Percentiles rank a stretch among this genome's conserved stretches.
Conservation (phyloP, 2,797 vertebrate species). For the Hemibagrus guttatus region DNA sequence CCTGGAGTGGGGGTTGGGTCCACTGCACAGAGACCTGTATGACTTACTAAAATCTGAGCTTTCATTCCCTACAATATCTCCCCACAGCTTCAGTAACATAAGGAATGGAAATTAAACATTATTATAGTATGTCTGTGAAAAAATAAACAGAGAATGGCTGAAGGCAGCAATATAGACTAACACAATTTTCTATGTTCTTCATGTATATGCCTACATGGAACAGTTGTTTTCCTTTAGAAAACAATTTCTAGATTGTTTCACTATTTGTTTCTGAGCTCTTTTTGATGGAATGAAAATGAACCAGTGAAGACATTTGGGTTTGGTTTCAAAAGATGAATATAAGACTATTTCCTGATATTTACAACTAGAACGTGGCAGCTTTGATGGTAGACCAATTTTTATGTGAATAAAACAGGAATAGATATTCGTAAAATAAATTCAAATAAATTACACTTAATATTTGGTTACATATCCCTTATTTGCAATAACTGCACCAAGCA, state of each 20-base stretch:
- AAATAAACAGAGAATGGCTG: background rate
- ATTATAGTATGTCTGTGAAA: conserved; percentile 28
- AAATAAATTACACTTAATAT: background rate
- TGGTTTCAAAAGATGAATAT: too few species aligned
- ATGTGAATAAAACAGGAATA: too few species aligned
- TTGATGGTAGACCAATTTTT: too few species aligned
- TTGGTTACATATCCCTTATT: background rate
- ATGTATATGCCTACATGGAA: background rate
- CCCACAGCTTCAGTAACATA: conserved; percentile 51
- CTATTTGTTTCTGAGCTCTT: background rate
- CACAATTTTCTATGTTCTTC: background rate
- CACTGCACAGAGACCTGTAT: conserved; percentile 1
- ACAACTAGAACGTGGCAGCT: too few species aligned
- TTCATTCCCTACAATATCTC: conserved; percentile 45
- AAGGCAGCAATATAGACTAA: background rate
- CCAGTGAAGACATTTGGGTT: background rate
- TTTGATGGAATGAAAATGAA: background rate
- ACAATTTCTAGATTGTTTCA: background rate
- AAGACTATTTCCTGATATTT: too few species aligned
- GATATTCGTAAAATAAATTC: background rate
- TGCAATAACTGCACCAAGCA: background rate
- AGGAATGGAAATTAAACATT: conserved; percentile 52
- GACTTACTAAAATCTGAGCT: conserved; percentile 48
- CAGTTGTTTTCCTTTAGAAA: background rate
- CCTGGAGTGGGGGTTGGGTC: conserved; percentile 55